Conservation (phyloP, 2,797 vertebrate species). For the Sebastes flavidus region DNA sequence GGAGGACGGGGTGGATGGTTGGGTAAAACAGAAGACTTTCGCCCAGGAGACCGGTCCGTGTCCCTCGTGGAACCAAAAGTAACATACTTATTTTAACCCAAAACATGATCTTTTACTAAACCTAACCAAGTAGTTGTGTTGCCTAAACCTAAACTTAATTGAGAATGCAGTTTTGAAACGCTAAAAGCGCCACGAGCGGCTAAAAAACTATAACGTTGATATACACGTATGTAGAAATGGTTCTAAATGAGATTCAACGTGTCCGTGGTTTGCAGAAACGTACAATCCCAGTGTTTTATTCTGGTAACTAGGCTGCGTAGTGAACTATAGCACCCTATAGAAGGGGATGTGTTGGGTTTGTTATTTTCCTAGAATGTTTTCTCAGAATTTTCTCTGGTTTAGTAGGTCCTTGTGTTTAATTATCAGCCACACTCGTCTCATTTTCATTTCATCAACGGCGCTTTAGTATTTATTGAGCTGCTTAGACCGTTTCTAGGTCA, state of each 20-base stretch:
- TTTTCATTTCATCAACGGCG: background rate
- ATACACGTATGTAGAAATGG: background rate
- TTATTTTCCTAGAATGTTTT: background rate
- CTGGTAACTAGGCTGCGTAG: background rate
- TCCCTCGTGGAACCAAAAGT: background rate
- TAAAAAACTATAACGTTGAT: background rate
- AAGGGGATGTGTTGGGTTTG: background rate
- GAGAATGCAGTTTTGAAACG: background rate
- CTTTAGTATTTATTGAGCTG: background rate
- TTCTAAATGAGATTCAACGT: background rate
- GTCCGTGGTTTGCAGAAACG: background rate
- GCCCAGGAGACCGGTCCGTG: background rate
- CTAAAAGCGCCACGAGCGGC: background rate
- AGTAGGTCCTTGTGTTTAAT: background rate
- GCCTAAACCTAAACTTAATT: background rate
- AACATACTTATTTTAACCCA: background rate
- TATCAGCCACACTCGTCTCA: background rate
- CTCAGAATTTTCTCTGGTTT: background rate
- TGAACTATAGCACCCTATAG: background rate
- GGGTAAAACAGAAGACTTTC: background rate
- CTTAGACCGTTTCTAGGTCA: background rate
- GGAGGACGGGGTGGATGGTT: background rate
- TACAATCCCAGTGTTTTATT: background rate
- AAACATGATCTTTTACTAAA: background rate
- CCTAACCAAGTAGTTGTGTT: background rate